phyloP scores from a whole-genome alignment of 2,797 vertebrate species.

The Gastrophryne carolinensis region DNA sequence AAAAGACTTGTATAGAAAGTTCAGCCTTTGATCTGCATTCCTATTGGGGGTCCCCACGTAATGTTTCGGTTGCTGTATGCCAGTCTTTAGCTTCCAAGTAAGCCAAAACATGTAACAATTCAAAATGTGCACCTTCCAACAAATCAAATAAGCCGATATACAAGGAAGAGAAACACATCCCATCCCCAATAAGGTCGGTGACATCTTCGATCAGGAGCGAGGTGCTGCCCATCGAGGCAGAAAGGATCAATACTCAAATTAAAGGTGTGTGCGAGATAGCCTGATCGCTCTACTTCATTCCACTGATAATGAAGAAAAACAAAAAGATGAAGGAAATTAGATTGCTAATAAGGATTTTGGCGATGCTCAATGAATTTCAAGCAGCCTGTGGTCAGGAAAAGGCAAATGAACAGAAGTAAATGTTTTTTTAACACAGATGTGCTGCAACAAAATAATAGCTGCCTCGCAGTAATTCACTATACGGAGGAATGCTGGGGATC shows the following conservation, averaged over 20 bases:
- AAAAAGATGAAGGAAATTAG: background rate
- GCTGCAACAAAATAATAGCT: background rate
- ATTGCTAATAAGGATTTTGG: background rate
- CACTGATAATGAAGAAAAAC: background rate
- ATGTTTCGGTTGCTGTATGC: no score
- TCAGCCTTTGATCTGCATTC: no score
- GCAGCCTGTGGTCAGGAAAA: background rate
- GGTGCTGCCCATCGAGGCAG: background rate
- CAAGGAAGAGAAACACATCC: background rate
- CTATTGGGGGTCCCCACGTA: no score
- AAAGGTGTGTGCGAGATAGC: background rate
- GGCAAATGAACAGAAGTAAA: background rate
- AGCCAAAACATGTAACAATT: no score
- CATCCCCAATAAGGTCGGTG: background rate
- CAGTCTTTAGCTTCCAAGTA: no score
- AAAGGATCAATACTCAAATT: background rate
- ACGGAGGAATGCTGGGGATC: background rate
- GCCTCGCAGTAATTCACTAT: background rate
- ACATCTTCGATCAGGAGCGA: background rate
- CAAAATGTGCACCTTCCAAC: no score
- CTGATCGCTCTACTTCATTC: background rate
- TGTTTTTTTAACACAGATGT: background rate
- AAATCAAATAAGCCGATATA: background rate
- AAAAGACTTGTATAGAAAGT: no score
- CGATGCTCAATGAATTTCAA: background rate